phyloP scores from a whole-genome alignment of 2,888 invertebrate species.

The Drosophila atripex region DNA sequence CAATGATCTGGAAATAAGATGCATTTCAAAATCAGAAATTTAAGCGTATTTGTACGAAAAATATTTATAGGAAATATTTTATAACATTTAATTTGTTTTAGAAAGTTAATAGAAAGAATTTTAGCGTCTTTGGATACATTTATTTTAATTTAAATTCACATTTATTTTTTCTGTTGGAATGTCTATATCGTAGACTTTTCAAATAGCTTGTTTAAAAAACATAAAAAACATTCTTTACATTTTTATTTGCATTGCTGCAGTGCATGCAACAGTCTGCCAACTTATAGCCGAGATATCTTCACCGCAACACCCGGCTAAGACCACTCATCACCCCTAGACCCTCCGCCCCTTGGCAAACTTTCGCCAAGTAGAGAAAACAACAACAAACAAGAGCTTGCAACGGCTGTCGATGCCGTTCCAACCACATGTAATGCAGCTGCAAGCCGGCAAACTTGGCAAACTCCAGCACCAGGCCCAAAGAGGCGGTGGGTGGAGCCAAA shows the following conservation, averaged over 20 bases:
- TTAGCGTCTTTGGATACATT: no score
- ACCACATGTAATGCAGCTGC: slow-evolving; percentile 68
- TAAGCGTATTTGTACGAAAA: background rate
- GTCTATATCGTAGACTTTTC: background rate
- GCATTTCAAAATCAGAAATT: background rate
- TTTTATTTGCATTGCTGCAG: slow-evolving; percentile 15
- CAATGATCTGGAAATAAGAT: background rate
- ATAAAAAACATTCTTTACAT: background rate
- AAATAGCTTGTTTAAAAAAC: background rate
- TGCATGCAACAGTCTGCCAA: slow-evolving; percentile 49
- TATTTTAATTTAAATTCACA: no score
- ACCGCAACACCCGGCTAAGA: slow-evolving; percentile 26
- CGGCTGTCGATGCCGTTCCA: slow-evolving; percentile 55
- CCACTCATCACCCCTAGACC: slow-evolving; percentile 3
- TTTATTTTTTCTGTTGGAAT: background rate
- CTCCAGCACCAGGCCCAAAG: slow-evolving; percentile 23
- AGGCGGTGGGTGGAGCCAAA: slow-evolving; percentile 1
- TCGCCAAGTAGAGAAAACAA: slow-evolving; percentile 27
- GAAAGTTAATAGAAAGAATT: background rate
- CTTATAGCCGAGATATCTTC: slow-evolving; percentile 17
- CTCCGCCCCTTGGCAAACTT: slow-evolving; percentile 34
- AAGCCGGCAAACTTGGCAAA: slow-evolving; percentile 61
- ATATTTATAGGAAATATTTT: background rate
- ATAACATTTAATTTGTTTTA: background rate
- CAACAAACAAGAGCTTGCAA: slow-evolving; percentile 53